Conservation (phyloP, 2,113 vertebrate genomes). For the Xenus cinereus region DNA sequence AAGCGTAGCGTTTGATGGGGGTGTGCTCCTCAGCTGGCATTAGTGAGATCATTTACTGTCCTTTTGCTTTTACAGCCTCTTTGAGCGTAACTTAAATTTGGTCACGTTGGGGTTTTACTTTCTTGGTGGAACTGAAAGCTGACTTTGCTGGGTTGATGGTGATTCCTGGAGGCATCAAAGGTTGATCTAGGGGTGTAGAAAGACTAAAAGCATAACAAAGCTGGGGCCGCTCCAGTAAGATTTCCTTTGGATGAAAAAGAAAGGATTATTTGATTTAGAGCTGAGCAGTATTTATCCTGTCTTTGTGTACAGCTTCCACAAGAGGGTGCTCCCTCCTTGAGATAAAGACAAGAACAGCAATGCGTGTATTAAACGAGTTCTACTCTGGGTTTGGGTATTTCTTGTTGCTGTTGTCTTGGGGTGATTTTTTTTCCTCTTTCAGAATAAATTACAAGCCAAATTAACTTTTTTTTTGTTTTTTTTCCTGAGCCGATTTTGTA, state of each 20-base stretch:
- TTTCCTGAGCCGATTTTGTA: background rate
- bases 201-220: background rate
- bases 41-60: rapidly evolving
- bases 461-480: background rate
- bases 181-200: background rate
- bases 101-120: rapidly evolving
- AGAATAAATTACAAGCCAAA: background rate
- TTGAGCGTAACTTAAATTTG: background rate
- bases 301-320: background rate
- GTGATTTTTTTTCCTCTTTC: background rate
- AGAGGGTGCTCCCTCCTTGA: constrained; percentile 41
- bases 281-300: background rate
- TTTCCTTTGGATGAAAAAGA: background rate
- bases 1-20: background rate
- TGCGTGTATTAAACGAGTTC: rapidly evolving
- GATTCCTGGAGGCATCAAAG: background rate
- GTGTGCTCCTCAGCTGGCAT: background rate
- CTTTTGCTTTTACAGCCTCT: background rate
- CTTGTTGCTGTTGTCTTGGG: background rate
- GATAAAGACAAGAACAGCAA: background rate
- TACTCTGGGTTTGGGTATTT: background rate
- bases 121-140: background rate
- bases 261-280: background rate
- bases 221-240: background rate
- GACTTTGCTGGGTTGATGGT: background rate